phyloP scores from a whole-genome alignment of 1,140 invertebrate species.

The Halesus radiatus region DNA sequence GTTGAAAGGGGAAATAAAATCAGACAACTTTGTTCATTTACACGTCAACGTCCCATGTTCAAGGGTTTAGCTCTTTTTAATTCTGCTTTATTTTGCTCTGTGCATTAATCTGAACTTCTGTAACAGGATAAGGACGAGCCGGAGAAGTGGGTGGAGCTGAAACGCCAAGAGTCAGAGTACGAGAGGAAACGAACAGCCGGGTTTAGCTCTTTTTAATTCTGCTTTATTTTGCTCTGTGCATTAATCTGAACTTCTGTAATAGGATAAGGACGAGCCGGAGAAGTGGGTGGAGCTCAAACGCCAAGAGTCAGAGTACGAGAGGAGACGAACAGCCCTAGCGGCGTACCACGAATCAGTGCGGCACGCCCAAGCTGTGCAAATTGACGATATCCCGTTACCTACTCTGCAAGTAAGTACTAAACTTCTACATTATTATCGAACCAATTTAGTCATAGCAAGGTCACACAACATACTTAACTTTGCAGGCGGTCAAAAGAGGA shows the following conservation, averaged over 20 bases:
- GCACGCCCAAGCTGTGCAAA: conserved; percentile 93
- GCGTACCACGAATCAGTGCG: conserved; percentile 95
- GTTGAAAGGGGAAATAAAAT: too few relatives aligned
- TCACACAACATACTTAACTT: too few relatives aligned
- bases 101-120: too few relatives aligned
- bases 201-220: too few relatives aligned
- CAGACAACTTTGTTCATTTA: too few relatives aligned
- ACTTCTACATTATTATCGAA: not conserved
- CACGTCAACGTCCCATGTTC: too few relatives aligned
- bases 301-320: conserved; percentile 94
- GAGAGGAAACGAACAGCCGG: conserved; percentile 86
- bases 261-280: conserved; percentile 97
- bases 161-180: conserved; percentile 92
- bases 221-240: too few relatives aligned
- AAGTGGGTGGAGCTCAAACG: conserved; percentile 93
- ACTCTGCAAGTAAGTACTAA: conserved; percentile 68
- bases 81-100: too few relatives aligned
- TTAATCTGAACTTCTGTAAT: conserved; percentile 47
- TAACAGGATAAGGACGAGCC: conserved; percentile 95
- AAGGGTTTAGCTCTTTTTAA: too few relatives aligned
- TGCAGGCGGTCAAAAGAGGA: too few relatives aligned
- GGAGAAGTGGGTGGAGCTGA: conserved; percentile 92
- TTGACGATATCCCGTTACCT: conserved; percentile 97
- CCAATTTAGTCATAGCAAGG: too few relatives aligned
- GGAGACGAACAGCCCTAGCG: conserved; percentile 86